These are phyloP conservation scores for Charina bottae DNA, from an alignment of 2,113 vertebrate genomes.

Conservation along the genomic window DNA sequence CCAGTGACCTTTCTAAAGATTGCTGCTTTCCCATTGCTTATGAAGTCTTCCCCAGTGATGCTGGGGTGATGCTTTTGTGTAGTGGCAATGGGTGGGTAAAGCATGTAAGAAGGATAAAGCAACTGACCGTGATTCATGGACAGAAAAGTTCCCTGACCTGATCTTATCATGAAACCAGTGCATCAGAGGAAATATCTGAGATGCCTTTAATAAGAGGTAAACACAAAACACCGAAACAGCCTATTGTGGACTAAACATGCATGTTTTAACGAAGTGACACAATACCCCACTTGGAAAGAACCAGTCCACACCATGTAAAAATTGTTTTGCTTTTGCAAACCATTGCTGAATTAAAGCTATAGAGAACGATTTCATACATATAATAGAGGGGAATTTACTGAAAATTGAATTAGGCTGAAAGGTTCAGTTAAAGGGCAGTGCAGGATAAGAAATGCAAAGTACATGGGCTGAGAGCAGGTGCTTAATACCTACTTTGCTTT, in stretches of 20 bases:
- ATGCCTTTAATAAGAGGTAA: neutral
- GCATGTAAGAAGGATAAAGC: neutral
- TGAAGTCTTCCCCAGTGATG: neutral
- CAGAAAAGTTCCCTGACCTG: neutral
- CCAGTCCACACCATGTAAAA: neutral
- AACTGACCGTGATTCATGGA: neutral
- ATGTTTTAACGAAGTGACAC: neutral
- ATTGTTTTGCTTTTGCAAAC: neutral
- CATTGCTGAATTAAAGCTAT: constrained; percentile 35
- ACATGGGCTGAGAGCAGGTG: neutral
- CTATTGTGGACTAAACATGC: neutral
- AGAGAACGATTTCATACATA: constrained; percentile 21
- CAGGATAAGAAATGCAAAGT: constrained; percentile 8
- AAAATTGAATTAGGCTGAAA: constrained; percentile 22
- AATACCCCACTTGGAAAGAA: neutral
- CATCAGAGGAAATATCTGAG: neutral
- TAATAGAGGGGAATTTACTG: constrained; percentile 41
- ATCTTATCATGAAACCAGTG: neutral
- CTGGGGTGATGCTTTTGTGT: neutral
- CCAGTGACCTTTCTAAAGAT: neutral
- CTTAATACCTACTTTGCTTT: constrained; percentile 9
- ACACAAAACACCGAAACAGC: neutral
- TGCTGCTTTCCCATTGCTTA: neutral
- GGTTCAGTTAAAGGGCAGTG: constrained; percentile 30
- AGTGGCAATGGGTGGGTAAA: neutral